These are phyloP conservation scores for Coronaproctus castanopsis DNA, from an alignment of 2,888 invertebrate species.

Conservation along the genomic window DNA sequence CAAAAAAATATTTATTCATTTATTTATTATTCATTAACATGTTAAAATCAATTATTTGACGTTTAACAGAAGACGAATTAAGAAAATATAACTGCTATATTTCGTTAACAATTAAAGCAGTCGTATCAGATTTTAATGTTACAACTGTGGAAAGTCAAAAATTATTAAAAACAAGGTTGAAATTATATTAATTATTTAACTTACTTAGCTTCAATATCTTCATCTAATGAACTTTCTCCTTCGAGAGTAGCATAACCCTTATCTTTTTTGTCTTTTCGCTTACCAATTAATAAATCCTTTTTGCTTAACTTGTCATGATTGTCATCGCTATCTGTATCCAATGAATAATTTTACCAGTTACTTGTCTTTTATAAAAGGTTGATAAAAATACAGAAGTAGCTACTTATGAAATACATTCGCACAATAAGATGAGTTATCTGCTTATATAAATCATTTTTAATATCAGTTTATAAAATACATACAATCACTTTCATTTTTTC, in stretches of 20 bases:
- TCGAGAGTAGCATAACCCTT: constrained; percentile 79
- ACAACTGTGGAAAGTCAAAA: too few relatives aligned
- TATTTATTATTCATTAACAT: too few relatives aligned
- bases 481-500: constrained; percentile 13
- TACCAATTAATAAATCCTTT: constrained; percentile 53
- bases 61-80: too few relatives aligned
- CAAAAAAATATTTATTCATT: too few relatives aligned
- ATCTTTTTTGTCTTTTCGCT: constrained; percentile 68
- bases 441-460: background rate
- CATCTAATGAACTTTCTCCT: constrained; percentile 82
- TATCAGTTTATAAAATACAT: constrained; percentile 1
- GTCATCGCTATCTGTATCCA: constrained; percentile 51
- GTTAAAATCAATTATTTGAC: too few relatives aligned
- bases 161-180: too few relatives aligned
- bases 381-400: background rate
- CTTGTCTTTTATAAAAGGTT: too few relatives aligned
- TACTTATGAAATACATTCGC: background rate
- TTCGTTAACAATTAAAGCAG: too few relatives aligned
- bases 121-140: too few relatives aligned
- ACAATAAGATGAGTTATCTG: background rate
- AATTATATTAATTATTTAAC: too few relatives aligned
- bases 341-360: constrained; percentile 9
- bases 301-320: constrained; percentile 58
- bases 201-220: constrained; percentile 62
- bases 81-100: too few relatives aligned